These are phyloP conservation scores for Zaprionus ghesquierei DNA, from an alignment of 1,140 invertebrate species.

Conservation along the genomic window DNA sequence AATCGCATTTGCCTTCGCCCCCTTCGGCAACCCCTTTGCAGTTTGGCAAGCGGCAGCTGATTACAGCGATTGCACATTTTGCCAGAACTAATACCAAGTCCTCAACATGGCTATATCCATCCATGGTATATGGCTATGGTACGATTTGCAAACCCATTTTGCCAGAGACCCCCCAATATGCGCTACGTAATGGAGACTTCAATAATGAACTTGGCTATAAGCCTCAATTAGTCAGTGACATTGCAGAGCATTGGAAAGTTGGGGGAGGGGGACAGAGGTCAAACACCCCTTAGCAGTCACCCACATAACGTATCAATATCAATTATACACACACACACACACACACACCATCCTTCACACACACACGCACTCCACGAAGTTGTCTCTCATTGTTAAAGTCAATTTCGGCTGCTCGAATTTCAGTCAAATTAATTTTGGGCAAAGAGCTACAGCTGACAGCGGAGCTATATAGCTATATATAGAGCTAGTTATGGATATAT, in stretches of 20 bases:
- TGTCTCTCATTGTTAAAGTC: conserved; percentile 13
- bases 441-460: not conserved
- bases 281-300: too few relatives aligned
- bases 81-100: not conserved
- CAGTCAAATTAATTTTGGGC: not conserved
- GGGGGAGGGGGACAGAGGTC: too few relatives aligned
- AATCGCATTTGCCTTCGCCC: conserved; percentile 33
- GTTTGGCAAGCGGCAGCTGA: conserved; percentile 21
- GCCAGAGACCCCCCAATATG: not conserved
- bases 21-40: conserved; percentile 18
- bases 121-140: too few relatives aligned
- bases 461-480: not conserved
- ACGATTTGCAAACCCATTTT: not conserved
- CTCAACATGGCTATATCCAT: not conserved
- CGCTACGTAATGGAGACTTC: not conserved
- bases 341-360: not conserved
- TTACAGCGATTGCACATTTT: conserved; percentile 36
- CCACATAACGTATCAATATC: not conserved
- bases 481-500: not conserved
- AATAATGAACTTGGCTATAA: not conserved
- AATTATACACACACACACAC: not conserved
- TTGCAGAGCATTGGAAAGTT: too few relatives aligned
- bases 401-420: conserved; percentile 2
- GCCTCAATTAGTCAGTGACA: not conserved
- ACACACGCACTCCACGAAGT: not conserved